Base-by-base conservation (phyloP, 2,888 invertebrate genomes). In the Tricholauxania praeusta region DNA sequence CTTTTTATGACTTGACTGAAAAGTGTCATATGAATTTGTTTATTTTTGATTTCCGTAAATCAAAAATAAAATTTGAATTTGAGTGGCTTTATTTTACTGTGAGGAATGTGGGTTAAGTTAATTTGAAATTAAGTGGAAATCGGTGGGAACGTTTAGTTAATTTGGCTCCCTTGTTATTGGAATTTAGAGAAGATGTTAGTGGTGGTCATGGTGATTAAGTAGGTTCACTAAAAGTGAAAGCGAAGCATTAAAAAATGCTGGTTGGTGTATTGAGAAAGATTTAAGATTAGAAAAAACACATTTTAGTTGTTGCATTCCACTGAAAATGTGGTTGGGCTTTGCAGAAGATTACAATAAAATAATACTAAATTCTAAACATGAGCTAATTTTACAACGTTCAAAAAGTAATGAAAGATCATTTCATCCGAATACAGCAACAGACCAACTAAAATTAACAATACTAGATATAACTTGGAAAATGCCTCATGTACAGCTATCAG, bases 221-320 rank as follows among this genome's bases (percentile, higher is more conserved):
- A n/a, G n/a, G n/a, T n/a, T n/a, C n/a, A n/a, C n/a, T 64, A 14
- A 17, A 12, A 63, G 19, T 55, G 73, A 77, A 22, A 78, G 75
- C 66, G 57, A 60, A 28, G 66, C 55, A 28, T 53, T 77, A 17
- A n/a, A 72, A 57, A 78, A 79, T 74, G 78, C 76, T 14, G 75
- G 74, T 51, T 78, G 76, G 78, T 71, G n/a, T 65, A 17, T 14
- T 49, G 22, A 49, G 28, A 52, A 22, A 65, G 52, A 65, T 22
- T 15, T 22, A 12, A 22, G 22, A 12, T n/a, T 28, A 7, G 22
- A 49, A 14, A 48, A 59, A 12, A 48, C 19, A 1, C 19, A 69
- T 49, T 74, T 69, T 48, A 53, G 47, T 62, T 62, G 52, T 53
- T 67, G 39, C 39, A 19, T 67, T 14, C 47, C 39, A 12, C 22